Conservation (phyloP, 1,140 invertebrate genomes). For the Drosophila lowei region DNA sequence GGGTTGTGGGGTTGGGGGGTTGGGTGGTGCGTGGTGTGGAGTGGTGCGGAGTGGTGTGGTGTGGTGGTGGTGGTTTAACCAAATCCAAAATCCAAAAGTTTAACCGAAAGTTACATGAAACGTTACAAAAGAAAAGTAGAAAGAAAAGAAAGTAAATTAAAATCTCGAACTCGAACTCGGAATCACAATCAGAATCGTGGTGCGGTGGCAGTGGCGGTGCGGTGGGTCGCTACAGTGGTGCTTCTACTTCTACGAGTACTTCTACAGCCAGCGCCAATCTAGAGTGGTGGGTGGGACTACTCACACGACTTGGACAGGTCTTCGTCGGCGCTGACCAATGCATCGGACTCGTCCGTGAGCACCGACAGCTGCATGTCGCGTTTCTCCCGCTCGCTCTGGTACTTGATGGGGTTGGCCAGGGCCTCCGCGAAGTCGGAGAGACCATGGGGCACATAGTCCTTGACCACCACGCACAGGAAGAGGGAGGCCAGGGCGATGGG, state of each 20-base stretch:
- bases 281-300: slow-evolving; percentile 17
- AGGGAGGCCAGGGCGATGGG: slow-evolving; percentile 94
- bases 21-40: slow-evolving; percentile 21
- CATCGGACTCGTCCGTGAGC: slow-evolving; percentile 92
- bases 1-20: slow-evolving; percentile 30
- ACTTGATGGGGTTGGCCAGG: slow-evolving; percentile 98
- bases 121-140: slow-evolving; percentile 74
- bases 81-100: slow-evolving; percentile 80
- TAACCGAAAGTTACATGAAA: slow-evolving; percentile 66
- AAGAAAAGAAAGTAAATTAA: slow-evolving; percentile 78
- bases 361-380: slow-evolving; percentile 94
- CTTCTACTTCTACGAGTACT: background rate
- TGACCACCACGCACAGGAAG: slow-evolving; percentile 96
- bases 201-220: too few relatives aligned
- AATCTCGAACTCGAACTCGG: slow-evolving; percentile 39
- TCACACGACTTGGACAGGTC: slow-evolving; percentile 82
- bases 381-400: slow-evolving; percentile 96
- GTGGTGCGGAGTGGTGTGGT: slow-evolving; percentile 26
- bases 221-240: slow-evolving; percentile 12
- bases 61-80: slow-evolving; percentile 53
- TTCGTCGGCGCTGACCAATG: slow-evolving; percentile 82
- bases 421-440: slow-evolving; percentile 97
- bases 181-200: too few relatives aligned
- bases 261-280: background rate
- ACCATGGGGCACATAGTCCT: slow-evolving; percentile 98